Percentiles rank a stretch among this genome's conserved stretches.
These are phyloP conservation scores for Puffinus mauretanicus DNA, from an alignment of 2,113 vertebrate species.

Conservation along the genomic window DNA sequence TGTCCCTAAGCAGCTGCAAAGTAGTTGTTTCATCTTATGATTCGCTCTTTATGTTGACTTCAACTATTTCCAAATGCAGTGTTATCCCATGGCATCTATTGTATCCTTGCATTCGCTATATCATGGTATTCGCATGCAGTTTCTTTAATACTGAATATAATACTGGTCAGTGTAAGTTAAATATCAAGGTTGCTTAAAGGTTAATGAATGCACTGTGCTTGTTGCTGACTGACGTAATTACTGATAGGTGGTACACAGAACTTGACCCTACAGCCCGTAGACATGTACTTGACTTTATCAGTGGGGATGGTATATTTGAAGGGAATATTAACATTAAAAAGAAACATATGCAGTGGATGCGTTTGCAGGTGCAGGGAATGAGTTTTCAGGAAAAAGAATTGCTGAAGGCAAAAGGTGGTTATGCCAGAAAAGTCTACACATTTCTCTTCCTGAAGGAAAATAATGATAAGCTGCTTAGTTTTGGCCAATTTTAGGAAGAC, in stretches of 20 bases:
- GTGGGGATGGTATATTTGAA: not conserved
- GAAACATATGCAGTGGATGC: not conserved
- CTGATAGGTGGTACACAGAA: not conserved
- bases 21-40: not conserved
- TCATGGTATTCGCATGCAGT: not conserved
- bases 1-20: slow-evolving; percentile 27
- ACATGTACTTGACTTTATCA: not conserved
- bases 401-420: not conserved
- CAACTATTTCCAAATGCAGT: not conserved
- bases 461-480: not conserved
- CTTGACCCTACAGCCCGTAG: not conserved
- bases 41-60: slow-evolving; percentile 38
- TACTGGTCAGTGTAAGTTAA: not conserved
- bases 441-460: not conserved
- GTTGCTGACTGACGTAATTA: not conserved
- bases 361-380: not conserved
- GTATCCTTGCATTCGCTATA: not conserved
- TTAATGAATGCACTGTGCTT: not conserved
- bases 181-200: not conserved
- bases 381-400: not conserved
- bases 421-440: not conserved
- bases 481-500: not conserved
- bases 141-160: not conserved
- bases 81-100: not conserved
- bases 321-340: not conserved